Evolutionary conservation across 2,888 invertebrate genomes (phyloP).

Genomic region (Nebria brevicollis): DNA sequence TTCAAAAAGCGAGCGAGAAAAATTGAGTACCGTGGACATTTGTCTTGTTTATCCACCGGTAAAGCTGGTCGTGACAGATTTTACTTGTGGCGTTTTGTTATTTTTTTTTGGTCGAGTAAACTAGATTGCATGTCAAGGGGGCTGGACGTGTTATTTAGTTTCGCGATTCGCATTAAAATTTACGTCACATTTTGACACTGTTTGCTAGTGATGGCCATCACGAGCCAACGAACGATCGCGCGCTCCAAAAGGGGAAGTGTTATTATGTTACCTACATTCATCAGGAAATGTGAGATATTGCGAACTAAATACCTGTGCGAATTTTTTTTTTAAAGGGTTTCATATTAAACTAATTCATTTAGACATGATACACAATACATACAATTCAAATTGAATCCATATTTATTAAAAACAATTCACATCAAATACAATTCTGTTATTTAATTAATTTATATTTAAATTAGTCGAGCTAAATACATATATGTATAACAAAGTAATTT

Average conservation of each 20-base stretch:
- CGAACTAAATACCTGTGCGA: background rate
- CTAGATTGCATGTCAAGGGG: slow-evolving; percentile 17
- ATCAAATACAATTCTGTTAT: too few relatives aligned
- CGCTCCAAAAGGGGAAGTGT: slow-evolving; percentile 2
- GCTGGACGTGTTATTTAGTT: slow-evolving; percentile 19
- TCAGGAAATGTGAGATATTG: background rate
- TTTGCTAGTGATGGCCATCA: slow-evolving; percentile 9
- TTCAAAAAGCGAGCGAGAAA: background rate
- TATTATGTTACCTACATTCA: background rate
- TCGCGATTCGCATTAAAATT: slow-evolving; percentile 22
- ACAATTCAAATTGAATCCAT: too few relatives aligned
- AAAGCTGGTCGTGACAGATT: slow-evolving; percentile 14
- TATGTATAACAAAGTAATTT: too few relatives aligned
- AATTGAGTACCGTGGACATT: background rate
- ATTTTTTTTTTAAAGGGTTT: too few relatives aligned
- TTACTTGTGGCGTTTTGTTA: slow-evolving; percentile 4
- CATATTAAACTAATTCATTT: too few relatives aligned
- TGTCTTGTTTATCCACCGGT: slow-evolving; percentile 7
- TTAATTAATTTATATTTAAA: too few relatives aligned
- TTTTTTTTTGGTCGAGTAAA: slow-evolving; percentile 8
- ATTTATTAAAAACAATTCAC: too few relatives aligned
- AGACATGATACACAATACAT: too few relatives aligned
- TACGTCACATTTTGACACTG: slow-evolving; percentile 27
- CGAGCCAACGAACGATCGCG: background rate
- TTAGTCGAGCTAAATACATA: too few relatives aligned